These are phyloP conservation scores for Sylvia borin DNA, from an alignment of 2,797 vertebrate species.

Conservation along the genomic window DNA sequence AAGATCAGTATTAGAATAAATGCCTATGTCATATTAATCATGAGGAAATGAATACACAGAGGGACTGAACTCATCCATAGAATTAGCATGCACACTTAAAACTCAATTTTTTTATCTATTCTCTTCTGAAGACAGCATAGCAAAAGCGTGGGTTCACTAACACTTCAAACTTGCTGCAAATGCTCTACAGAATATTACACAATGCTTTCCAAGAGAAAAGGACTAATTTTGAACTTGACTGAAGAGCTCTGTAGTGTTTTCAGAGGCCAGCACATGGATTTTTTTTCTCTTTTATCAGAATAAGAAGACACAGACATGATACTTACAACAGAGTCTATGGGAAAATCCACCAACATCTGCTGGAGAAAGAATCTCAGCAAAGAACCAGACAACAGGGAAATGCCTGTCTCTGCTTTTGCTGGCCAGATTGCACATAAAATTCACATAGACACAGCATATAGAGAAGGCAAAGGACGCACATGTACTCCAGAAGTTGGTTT, in stretches of 20 bases:
- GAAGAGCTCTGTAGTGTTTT: not conserved
- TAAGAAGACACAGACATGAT: not conserved
- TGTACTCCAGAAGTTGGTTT: constrained; percentile 28
- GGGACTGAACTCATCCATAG: not conserved
- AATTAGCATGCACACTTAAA: not conserved
- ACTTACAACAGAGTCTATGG: not conserved
- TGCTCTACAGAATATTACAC: not conserved
- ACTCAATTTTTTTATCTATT: not conserved
- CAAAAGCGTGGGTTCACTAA: not conserved
- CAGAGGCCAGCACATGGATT: not conserved
- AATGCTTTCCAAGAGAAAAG: not conserved
- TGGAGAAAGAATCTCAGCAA: not conserved
- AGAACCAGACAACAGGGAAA: not conserved
- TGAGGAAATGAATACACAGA: not conserved
- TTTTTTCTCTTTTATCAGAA: not conserved
- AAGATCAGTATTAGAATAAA: not conserved
- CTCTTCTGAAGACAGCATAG: not conserved
- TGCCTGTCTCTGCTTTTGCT: not conserved
- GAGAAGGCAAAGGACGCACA: not conserved
- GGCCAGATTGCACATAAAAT: not conserved
- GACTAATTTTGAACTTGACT: not conserved
- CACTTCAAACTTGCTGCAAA: not conserved
- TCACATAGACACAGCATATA: not conserved
- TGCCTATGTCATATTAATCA: not conserved
- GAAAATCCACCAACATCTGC: not conserved